Evolutionary conservation across 2,797 vertebrate species (phyloP), one percentile per base, ranked within the genome.

Genomic region (Ambastaia sidthimunki): DNA sequence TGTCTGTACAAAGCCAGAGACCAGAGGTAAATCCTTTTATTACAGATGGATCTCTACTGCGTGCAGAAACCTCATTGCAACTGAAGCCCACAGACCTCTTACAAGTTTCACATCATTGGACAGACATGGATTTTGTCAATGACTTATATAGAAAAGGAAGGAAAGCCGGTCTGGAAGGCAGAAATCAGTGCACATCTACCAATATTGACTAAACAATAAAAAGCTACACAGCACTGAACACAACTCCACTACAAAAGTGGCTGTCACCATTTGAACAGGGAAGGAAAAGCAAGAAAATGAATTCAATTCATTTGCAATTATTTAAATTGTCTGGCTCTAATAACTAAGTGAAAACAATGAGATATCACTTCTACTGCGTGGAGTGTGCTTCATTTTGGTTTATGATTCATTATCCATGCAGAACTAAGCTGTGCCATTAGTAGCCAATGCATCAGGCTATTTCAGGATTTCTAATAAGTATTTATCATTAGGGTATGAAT

Each of bases 391-490:
- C 54, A 54, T 52, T 72, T 41, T 59, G 52, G 47, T 54, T 13
- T 62, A 68, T 79, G 76, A 82, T 85, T 72, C 78, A 86, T 76
- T 71, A 59, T 25, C 15, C 54, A 59, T 37, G 71, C 75, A 54
- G 34, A 67, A 34, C 62, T 34, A 66, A 28, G 54, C 66, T 60
- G 63, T 62, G 55, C 25, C 77, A 79, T 82, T 76, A 81, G 76
- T 74, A 72, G 72, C 65, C 59, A 47, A 80, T 71, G 78, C 41
- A 76, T 84, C 78, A 74, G 23, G 60, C 71, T 80, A 74, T 86
- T 86, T 85, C 66, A 83, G 68, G 44, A 48, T 68, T 78, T 81
- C 59, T 65, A 62, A 62, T 16, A 63, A 68, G 48, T n/a, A 76
- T 76, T 81, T 79, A 71, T 85, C 71, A 74, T 31, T 34, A 37